These are phyloP conservation scores for Lathronympha strigana DNA, from an alignment of 2,888 invertebrate genomes.

Conservation along the genomic window DNA sequence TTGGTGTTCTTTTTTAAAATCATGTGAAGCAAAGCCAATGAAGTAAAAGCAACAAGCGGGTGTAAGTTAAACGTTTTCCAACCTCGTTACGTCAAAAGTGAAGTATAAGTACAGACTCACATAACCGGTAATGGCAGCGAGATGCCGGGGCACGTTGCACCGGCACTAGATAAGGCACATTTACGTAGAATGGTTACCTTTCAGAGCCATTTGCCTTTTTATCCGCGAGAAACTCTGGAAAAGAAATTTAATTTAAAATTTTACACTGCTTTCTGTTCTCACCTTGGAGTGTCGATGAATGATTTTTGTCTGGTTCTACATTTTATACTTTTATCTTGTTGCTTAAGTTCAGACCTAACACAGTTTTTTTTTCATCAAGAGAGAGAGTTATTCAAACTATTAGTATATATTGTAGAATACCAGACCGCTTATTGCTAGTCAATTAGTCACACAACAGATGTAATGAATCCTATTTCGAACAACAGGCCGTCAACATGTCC, in stretches of 20 bases:
- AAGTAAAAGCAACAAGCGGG: too few species aligned
- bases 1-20: too few species aligned
- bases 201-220: conserved; percentile 15
- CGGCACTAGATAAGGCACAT: conserved; percentile 19
- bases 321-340: conserved; percentile 16
- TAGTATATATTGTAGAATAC: too few species aligned
- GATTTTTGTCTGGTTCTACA: conserved; percentile 16
- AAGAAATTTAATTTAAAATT: conserved; percentile 34
- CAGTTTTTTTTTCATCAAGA: too few species aligned
- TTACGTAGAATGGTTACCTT: conserved; percentile 17
- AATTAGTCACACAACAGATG: too few species aligned
- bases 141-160: conserved; percentile 15
- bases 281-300: conserved; percentile 5
- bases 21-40: too few species aligned
- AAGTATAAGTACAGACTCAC: not conserved
- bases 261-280: conserved; percentile 3
- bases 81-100: not conserved
- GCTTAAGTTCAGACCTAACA: not conserved
- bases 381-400: too few species aligned
- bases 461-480: too few species aligned
- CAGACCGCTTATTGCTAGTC: too few species aligned
- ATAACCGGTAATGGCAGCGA: conserved; percentile 33
- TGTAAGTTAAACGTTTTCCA: not conserved
- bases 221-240: not conserved
- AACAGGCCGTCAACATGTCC: too few species aligned